A percentile compares a stretch with the other conserved stretches of the same genome.
phyloP scores from a whole-genome alignment of 1,140 invertebrate species.

The Tetramorium simillimum region DNA sequence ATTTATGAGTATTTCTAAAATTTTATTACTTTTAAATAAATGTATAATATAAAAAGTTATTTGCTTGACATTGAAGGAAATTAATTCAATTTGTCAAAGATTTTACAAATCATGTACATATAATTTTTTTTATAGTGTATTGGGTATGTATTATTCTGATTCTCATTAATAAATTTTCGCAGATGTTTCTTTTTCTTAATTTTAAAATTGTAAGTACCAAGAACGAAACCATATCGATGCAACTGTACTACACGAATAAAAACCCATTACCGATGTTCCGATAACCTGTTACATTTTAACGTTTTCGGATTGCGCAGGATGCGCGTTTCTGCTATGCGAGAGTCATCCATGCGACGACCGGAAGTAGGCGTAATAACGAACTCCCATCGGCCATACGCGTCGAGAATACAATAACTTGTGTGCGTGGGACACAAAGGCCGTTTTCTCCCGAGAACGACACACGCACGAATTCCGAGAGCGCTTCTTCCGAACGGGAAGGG shows the following conservation, averaged over 20 bases:
- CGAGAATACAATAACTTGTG: constrained; percentile 72
- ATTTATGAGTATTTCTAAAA: neutral
- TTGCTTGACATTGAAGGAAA: neutral
- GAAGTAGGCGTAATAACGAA: constrained; percentile 79
- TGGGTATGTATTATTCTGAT: neutral
- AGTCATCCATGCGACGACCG: constrained; percentile 62
- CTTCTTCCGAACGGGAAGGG: constrained; percentile 8
- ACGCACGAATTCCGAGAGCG: constrained; percentile 48
- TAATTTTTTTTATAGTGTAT: neutral
- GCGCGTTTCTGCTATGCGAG: constrained; percentile 22
- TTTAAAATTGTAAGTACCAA: no score
- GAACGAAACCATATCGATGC: neutral
- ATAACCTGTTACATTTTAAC: neutral
- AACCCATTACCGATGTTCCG: neutral
- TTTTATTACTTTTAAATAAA: no score
- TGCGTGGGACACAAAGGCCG: constrained; percentile 56
- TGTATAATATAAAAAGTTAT: neutral
- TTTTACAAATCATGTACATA: no score
- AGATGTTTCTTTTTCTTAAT: neutral
- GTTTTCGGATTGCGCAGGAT: constrained; percentile 4
- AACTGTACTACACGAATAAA: neutral
- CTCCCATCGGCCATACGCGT: constrained; percentile 73
- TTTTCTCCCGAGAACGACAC: constrained; percentile 44
- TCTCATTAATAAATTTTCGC: neutral
- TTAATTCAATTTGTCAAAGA: neutral